Evolutionary conservation across 2,113 vertebrate genomes (phyloP).

Genomic region (Naja naja): DNA sequence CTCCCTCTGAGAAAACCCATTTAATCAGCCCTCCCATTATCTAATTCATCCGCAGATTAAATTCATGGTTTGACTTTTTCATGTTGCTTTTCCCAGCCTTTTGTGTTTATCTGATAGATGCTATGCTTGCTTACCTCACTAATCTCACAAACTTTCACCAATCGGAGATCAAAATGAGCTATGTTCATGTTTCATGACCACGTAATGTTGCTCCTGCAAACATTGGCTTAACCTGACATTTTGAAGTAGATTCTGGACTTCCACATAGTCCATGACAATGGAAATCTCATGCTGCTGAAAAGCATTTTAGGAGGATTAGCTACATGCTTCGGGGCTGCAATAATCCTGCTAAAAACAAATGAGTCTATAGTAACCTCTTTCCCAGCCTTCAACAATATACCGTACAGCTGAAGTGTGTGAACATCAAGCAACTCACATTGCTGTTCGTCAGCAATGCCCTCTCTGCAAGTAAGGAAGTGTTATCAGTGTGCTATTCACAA

Average conservation of each 20-base stretch:
- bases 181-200: background rate
- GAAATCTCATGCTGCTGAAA: constrained; percentile 10
- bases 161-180: background rate
- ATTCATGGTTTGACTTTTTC: background rate
- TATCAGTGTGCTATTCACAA: background rate
- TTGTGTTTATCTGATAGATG: background rate
- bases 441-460: background rate
- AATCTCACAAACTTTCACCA: fast-evolving
- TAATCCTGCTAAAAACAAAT: background rate
- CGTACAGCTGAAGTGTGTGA: background rate
- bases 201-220: fast-evolving
- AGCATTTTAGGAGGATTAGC: background rate
- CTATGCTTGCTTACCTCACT: background rate
- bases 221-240: background rate
- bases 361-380: background rate
- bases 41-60: background rate
- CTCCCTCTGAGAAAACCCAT: constrained; percentile 56
- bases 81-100: background rate
- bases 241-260: background rate
- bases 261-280: background rate
- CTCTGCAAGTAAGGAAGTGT: background rate
- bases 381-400: background rate
- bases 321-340: background rate
- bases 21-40: constrained; percentile 62
- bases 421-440: background rate